phyloP scores from a whole-genome alignment of 2,888 invertebrate species.

The Oligia fasciuncula region DNA sequence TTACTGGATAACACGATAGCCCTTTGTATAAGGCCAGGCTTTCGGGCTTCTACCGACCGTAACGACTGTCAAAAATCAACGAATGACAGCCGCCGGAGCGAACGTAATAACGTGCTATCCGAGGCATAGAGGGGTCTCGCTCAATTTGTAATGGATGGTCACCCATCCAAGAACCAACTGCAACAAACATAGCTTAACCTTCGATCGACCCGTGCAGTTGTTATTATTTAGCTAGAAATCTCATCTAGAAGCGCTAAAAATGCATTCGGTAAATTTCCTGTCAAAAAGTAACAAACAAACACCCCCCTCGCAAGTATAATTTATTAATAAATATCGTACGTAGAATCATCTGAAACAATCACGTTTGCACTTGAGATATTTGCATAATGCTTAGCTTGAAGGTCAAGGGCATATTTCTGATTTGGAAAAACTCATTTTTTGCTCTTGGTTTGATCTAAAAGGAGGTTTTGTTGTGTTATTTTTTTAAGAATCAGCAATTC shows the following conservation, averaged over 20 bases:
- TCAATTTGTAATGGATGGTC: not conserved
- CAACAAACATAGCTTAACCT: not conserved
- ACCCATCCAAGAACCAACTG: not conserved
- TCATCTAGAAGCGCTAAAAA: not conserved
- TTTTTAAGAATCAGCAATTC: not conserved
- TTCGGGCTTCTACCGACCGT: not conserved
- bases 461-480: not conserved
- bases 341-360: conserved; percentile 27
- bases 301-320: not conserved
- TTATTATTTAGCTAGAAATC: not conserved
- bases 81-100: not conserved
- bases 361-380: conserved; percentile 38
- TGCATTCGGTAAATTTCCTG: not conserved
- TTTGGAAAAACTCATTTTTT: conserved; percentile 38
- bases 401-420: conserved; percentile 31
- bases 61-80: not conserved
- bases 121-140: not conserved
- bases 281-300: not conserved
- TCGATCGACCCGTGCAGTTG: not conserved
- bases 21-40: not conserved
- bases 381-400: conserved; percentile 39
- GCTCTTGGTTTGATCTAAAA: conserved; percentile 15
- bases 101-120: too few relatives aligned
- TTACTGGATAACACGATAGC: not conserved
- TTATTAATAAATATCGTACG: not conserved